phyloP scores from a whole-genome alignment of 1,140 invertebrate genomes.

The Sinella curviseta region DNA sequence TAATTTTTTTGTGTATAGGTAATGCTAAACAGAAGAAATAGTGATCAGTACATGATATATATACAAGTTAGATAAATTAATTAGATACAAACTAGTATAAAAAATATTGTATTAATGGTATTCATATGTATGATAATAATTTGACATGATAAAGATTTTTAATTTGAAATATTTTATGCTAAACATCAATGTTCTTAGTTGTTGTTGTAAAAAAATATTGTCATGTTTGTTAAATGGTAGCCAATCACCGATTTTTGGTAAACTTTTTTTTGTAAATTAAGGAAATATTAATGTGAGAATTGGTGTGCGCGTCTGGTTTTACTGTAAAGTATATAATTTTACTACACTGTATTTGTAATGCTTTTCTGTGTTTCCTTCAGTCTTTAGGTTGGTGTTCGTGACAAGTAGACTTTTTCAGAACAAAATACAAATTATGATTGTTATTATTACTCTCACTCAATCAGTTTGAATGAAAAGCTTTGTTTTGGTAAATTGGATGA shows the following conservation, averaged over 20 bases:
- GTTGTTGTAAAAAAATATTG: no score
- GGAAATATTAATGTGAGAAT: no score
- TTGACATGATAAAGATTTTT: neutral
- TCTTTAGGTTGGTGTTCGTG: neutral
- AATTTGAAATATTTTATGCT: neutral
- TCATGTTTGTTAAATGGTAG: no score
- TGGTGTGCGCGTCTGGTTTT: neutral
- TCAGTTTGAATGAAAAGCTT: neutral
- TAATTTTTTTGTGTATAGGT: neutral
- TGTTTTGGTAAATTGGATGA: no score
- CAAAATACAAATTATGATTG: no score
- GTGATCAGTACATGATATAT: constrained; percentile 5
- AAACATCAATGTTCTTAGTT: no score
- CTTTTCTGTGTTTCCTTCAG: neutral
- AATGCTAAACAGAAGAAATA: neutral
- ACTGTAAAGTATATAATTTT: neutral
- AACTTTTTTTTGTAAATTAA: neutral
- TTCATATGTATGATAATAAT: no score
- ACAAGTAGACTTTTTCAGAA: neutral
- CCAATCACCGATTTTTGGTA: no score
- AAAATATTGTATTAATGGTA: no score
- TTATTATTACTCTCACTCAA: no score
- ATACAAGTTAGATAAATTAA: no score
- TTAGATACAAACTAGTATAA: no score
- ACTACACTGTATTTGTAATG: neutral